phyloP scores from a whole-genome alignment of 1,140 invertebrate genomes.

The Charaxes varanes region DNA sequence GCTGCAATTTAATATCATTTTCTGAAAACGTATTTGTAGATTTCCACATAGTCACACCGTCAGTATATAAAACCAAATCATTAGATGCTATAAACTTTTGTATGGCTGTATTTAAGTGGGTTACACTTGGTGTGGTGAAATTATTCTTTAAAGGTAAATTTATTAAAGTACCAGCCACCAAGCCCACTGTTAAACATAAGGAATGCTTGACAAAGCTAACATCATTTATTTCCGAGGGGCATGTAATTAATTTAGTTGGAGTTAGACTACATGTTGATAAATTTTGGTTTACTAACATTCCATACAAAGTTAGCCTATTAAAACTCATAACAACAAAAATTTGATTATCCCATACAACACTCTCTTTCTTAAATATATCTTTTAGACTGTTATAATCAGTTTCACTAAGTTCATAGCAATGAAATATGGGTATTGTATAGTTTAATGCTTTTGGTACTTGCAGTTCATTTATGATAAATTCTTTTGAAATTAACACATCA shows the following conservation, averaged over 20 bases:
- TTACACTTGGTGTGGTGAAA: constrained; percentile 18
- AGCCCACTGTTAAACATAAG: constrained; percentile 31
- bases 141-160: constrained; percentile 22
- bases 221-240: constrained; percentile 39
- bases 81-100: constrained; percentile 30
- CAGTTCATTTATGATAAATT: constrained; percentile 3
- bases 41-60: constrained; percentile 50
- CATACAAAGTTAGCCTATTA: constrained; percentile 39
- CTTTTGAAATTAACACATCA: constrained; percentile 18
- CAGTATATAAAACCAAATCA: constrained; percentile 41
- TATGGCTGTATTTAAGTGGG: constrained; percentile 49
- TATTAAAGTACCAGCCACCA: constrained; percentile 43
- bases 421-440: constrained; percentile 8
- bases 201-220: constrained; percentile 27
- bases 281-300: constrained; percentile 28
- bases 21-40: constrained; percentile 29
- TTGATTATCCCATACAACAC: constrained; percentile 14
- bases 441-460: constrained; percentile 4
- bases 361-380: constrained; percentile 22
- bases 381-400: constrained; percentile 23
- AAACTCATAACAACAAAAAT: constrained; percentile 36
- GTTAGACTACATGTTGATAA: constrained; percentile 10
- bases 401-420: constrained; percentile 10
- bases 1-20: constrained; percentile 27
- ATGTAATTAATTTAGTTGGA: constrained; percentile 35